phyloP scores from a whole-genome alignment of 2,113 vertebrate genomes.

The Paramormyrops kingsleyae region DNA sequence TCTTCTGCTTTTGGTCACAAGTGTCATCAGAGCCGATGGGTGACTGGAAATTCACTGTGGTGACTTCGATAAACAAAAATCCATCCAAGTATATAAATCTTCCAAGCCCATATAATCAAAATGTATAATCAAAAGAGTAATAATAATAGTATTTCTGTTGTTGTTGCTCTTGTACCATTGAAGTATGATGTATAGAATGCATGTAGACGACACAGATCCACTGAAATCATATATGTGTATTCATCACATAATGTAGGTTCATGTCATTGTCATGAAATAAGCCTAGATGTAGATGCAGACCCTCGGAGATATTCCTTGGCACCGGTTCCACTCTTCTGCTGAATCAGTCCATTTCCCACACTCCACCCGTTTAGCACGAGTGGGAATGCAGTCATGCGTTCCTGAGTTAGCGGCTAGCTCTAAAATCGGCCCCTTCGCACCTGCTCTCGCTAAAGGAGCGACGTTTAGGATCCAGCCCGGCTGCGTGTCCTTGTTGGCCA shows the following conservation, averaged over 20 bases:
- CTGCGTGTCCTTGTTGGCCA: neutral
- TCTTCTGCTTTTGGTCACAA: neutral
- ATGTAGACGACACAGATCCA: neutral
- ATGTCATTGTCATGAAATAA: neutral
- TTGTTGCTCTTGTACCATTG: neutral
- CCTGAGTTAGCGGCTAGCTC: neutral
- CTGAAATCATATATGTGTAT: neutral
- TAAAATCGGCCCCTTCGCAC: neutral
- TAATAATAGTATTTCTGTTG: neutral
- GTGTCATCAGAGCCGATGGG: neutral
- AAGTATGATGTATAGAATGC: neutral
- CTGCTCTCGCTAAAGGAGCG: neutral
- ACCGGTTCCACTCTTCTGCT: neutral
- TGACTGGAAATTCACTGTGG: neutral
- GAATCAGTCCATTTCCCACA: slow-evolving; percentile 4
- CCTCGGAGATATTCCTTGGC: neutral
- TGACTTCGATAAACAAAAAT: neutral
- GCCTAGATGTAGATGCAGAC: neutral
- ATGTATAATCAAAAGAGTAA: neutral
- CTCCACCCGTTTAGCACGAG: neutral
- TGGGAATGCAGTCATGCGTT: neutral
- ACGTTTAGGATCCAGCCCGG: neutral
- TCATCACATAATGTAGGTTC: neutral
- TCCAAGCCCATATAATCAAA: neutral
- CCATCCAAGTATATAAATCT: neutral